Conservation (phyloP, 2,888 invertebrate genomes). For the Empis livida region DNA sequence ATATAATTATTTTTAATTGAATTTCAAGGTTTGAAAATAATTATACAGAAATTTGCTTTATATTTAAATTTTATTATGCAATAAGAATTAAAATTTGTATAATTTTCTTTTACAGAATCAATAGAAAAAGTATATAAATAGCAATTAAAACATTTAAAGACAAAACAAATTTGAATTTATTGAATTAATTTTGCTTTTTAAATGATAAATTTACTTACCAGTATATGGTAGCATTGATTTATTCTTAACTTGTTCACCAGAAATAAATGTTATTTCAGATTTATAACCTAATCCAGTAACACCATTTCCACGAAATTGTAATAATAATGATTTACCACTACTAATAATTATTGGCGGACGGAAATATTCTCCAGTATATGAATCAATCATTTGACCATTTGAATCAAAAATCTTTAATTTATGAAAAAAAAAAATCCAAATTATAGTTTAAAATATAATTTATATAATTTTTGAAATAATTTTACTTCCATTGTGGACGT, state of each 20-base stretch:
- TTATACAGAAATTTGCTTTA: too few species aligned
- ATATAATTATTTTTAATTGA: too few species aligned
- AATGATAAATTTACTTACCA: conserved; percentile 24
- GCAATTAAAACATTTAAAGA: too few species aligned
- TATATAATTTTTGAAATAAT: not conserved
- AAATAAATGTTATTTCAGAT: conserved; percentile 40
- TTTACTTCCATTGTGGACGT: conserved; percentile 51
- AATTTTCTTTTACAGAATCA: too few species aligned
- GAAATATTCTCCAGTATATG: conserved; percentile 51
- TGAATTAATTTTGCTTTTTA: too few species aligned
- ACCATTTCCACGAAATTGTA: conserved; percentile 58
- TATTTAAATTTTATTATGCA: too few species aligned
- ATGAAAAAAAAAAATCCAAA: conserved; percentile 8
- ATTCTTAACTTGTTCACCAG: conserved; percentile 29
- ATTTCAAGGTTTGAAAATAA: too few species aligned
- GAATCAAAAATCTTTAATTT: conserved; percentile 47
- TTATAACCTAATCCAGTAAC: conserved; percentile 53
- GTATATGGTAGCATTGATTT: conserved; percentile 29
- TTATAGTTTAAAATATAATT: not conserved
- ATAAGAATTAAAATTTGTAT: too few species aligned
- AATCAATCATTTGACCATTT: conserved; percentile 50
- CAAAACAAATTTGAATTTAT: too few species aligned
- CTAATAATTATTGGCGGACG: conserved; percentile 54
- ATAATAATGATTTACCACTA: conserved; percentile 46
- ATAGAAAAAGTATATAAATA: too few species aligned